Evolutionary conservation across 2,113 vertebrate species (phyloP), one percentile per base, ranked within the genome.

Genomic region (Gadus chalcogrammus): DNA sequence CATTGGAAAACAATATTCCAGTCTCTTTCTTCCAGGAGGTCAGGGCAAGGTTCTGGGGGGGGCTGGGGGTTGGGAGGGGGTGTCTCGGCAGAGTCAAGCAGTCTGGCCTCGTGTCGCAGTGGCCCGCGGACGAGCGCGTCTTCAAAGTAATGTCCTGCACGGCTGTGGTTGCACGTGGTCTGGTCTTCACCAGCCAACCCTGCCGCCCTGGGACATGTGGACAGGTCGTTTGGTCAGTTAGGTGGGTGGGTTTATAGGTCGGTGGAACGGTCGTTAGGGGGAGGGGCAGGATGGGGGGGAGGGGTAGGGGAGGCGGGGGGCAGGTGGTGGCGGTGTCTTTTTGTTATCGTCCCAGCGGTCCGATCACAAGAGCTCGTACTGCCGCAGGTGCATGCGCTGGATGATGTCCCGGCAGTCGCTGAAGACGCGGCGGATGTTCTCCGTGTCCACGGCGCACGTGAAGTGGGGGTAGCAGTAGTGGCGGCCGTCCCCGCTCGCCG

Each of bases 341-440:
- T 72, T 48, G 64, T 52, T 66, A 56, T 71, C 88, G 88, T 91
- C 91, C 88, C 90, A 95, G 8, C 7, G 42, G 8, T 9, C 11
- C 8, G 42, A 48, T 98, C 93, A 99, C 92, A 99, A 97, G 89
- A 99, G 94, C 94, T 99, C 97, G 15, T 98, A 99, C 90, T 99
- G 97, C 71, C 97, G 95, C 73, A 99, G 95, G 90, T 99, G 97
- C 97, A 99, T 99, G 92, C 97, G 93, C 93, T 99, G 97, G 85
- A 99, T 99, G 94, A 99, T 99, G 95, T 99, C 97, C 38, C 96
- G 95, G 92, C 97, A 99, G 94, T 99, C 97, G 86, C 94, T 98
- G 94, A 99, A 99, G 91, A 99, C 97, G 48, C 96, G 94, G 71
- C 96, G 95, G 87, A 99, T 99, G 92, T 99, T 99, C 90, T 99